Evolutionary conservation across 1,140 invertebrate genomes (phyloP).

Genomic region (Adoxophyes honmai): DNA sequence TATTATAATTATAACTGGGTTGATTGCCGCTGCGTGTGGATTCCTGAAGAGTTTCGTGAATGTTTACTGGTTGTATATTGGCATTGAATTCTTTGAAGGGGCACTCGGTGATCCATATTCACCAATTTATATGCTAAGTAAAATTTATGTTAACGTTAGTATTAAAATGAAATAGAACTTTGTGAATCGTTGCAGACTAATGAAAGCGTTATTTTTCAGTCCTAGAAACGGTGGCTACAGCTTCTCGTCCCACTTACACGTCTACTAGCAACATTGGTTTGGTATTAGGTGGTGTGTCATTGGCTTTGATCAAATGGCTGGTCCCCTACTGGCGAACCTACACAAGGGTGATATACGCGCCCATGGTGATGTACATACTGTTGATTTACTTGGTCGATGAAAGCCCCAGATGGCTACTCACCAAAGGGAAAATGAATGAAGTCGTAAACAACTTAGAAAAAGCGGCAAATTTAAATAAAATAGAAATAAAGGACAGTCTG

Average conservation of each 20-base stretch:
- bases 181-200: too few relatives aligned
- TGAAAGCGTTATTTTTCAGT: conserved; percentile 4
- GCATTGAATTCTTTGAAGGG: conserved; percentile 13
- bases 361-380: conserved; percentile 5
- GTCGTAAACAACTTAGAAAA: conserved; percentile 5
- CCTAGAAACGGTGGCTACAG: conserved; percentile 9
- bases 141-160: too few relatives aligned
- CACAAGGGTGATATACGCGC: conserved; percentile 16
- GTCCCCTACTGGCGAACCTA: conserved; percentile 17
- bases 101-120: conserved; percentile 14
- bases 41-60: conserved; percentile 1
- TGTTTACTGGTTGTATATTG: conserved; percentile 4
- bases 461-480: conserved; percentile 14
- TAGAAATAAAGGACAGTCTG: background rate
- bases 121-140: conserved; percentile 8
- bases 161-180: too few relatives aligned
- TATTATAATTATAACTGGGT: background rate
- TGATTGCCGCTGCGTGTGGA: background rate
- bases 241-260: background rate
- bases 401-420: conserved; percentile 79
- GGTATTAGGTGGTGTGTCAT: background rate
- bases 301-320: background rate
- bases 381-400: conserved; percentile 19
- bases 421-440: conserved; percentile 47
- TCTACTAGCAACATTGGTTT: background rate